A percentile compares a stretch with the other conserved stretches of the same genome.
These are phyloP conservation scores for Riptortus pedestris DNA, from an alignment of 1,140 invertebrate genomes.

Conservation along the genomic window DNA sequence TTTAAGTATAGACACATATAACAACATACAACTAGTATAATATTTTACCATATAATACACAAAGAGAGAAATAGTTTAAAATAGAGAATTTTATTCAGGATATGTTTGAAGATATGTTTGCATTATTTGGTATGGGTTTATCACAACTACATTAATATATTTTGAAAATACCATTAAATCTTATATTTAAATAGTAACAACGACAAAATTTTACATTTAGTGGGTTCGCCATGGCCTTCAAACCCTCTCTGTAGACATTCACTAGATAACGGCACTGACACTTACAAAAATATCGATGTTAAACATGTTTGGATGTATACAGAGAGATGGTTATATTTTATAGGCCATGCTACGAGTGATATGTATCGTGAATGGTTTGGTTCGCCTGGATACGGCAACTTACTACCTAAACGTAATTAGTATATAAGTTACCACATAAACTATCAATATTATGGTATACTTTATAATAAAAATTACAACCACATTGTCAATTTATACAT, in stretches of 20 bases:
- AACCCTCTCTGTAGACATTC: conserved; percentile 1
- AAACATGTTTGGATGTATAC: conserved; percentile 2
- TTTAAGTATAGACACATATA: conserved; percentile 17
- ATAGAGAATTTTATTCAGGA: conserved; percentile 19
- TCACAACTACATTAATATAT: conserved; percentile 19
- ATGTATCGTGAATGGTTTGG: conserved; percentile 27
- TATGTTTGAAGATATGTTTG: conserved; percentile 22
- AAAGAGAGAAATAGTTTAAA: conserved; percentile 17
- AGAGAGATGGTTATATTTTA: not conserved
- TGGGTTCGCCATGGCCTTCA: not conserved
- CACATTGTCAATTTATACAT: conserved; percentile 5
- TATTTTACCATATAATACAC: conserved; percentile 10
- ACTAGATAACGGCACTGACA: conserved; percentile 22
- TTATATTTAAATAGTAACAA: conserved; percentile 1
- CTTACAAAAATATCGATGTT: conserved; percentile 20
- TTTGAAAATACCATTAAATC: conserved; percentile 13
- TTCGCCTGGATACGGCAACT: conserved; percentile 24
- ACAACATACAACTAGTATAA: conserved; percentile 21
- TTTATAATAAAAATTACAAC: conserved; percentile 3
- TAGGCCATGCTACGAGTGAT: conserved; percentile 15
- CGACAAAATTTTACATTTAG: conserved; percentile 16
- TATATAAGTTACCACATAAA: not conserved
- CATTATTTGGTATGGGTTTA: conserved; percentile 10
- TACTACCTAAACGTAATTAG: conserved; percentile 21
- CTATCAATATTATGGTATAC: conserved; percentile 6